These are phyloP conservation scores for Ganaspis brasiliensis DNA, from an alignment of 2,888 invertebrate species.

Conservation along the genomic window DNA sequence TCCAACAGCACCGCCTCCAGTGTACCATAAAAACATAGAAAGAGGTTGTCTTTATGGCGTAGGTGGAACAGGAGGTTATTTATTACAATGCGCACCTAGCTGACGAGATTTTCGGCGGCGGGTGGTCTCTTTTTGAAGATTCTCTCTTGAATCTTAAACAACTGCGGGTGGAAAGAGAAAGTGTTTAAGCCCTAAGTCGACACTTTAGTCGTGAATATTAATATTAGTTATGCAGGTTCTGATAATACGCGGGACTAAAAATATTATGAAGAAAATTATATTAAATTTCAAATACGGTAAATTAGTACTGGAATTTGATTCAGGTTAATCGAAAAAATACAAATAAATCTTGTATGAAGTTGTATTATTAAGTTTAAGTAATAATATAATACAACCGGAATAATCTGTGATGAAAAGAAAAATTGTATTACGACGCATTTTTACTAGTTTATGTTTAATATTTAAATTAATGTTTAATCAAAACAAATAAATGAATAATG, in stretches of 20 bases:
- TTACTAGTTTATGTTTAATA: too few species aligned
- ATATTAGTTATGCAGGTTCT: background rate
- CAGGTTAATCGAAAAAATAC: too few species aligned
- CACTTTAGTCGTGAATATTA: conserved; percentile 18
- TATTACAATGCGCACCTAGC: conserved; percentile 61
- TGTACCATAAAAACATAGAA: conserved; percentile 31
- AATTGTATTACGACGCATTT: too few species aligned
- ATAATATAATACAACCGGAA: too few species aligned
- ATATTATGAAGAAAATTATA: background rate
- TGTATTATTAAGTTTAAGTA: too few species aligned
- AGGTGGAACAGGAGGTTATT: conserved; percentile 65
- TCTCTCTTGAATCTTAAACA: conserved; percentile 9
- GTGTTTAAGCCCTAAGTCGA: conserved; percentile 21
- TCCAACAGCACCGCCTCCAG: conserved; percentile 32
- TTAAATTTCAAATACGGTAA: conserved; percentile 4
- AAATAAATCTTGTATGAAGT: too few species aligned
- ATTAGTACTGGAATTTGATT: too few species aligned
- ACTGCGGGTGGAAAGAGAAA: conserved; percentile 20
- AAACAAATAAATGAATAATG: too few species aligned
- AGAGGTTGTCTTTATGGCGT: conserved; percentile 52
- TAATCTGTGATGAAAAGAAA: too few species aligned
- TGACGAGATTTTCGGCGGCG: conserved; percentile 63
- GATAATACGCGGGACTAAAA: background rate
- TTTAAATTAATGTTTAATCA: too few species aligned
- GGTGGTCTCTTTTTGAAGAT: conserved; percentile 38